A percentile compares a stretch with the other conserved stretches of the same genome.
These are phyloP conservation scores for Scaptomyza reducta DNA, from an alignment of 2,888 invertebrate genomes.

Conservation along the genomic window DNA sequence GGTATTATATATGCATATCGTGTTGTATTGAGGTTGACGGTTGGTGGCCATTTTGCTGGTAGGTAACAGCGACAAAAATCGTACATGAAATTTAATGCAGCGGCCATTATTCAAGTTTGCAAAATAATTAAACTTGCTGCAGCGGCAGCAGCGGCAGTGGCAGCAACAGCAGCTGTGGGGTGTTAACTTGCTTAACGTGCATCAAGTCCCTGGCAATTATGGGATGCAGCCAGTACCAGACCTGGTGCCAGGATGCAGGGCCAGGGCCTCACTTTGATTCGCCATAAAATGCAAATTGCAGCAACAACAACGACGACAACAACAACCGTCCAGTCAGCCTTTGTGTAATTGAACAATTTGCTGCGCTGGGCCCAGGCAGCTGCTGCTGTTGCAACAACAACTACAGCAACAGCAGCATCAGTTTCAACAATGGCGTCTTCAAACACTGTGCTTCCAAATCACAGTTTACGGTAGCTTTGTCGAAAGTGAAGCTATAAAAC, in stretches of 20 bases:
- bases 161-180: constrained; percentile 65
- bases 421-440: constrained; percentile 49
- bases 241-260: constrained; percentile 37
- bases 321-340: constrained; percentile 40
- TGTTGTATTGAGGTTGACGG: constrained; percentile 1
- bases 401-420: constrained; percentile 25
- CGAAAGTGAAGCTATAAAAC: not conserved
- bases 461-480: not conserved
- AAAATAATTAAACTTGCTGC: constrained; percentile 60
- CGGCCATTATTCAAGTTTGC: constrained; percentile 74
- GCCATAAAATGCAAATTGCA: constrained; percentile 74
- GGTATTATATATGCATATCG: not conserved
- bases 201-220: constrained; percentile 73
- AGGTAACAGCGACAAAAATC: constrained; percentile 60
- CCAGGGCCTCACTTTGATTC: constrained; percentile 65
- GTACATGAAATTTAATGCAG: constrained; percentile 65
- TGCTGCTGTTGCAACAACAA: constrained; percentile 44
- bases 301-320: constrained; percentile 25
- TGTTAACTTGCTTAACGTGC: constrained; percentile 78
- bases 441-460: constrained; percentile 26
- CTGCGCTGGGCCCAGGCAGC: constrained; percentile 60
- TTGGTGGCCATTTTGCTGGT: constrained; percentile 65
- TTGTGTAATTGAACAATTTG: constrained; percentile 78
- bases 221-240: constrained; percentile 39
- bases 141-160: constrained; percentile 17